Conservation (phyloP, 2,888 invertebrate genomes). For the Melieria omissa region DNA sequence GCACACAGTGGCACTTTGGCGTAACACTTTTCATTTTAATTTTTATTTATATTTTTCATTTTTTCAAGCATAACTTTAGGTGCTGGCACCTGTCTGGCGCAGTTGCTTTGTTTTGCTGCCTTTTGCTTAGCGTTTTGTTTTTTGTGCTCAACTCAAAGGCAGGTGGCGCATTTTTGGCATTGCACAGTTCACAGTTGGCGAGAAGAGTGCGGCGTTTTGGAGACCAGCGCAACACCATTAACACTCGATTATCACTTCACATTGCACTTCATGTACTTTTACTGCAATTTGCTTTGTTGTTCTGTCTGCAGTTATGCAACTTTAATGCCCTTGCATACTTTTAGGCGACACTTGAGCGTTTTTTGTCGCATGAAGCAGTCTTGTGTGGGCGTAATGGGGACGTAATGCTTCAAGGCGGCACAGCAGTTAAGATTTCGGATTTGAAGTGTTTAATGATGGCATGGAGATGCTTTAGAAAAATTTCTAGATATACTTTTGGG, state of each 20-base stretch:
- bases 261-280: constrained; percentile 5
- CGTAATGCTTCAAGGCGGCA: too few relatives aligned
- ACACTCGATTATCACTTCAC: constrained; percentile 37
- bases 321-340: not conserved
- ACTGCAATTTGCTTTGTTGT: not conserved
- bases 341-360: not conserved
- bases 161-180: too few relatives aligned
- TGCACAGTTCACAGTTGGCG: constrained; percentile 2
- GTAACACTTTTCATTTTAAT: not conserved
- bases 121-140: not conserved
- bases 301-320: not conserved
- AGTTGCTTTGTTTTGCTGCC: not conserved
- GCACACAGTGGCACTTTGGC: not conserved
- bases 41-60: constrained; percentile 2
- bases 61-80: constrained; percentile 17
- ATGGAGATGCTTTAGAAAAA: too few relatives aligned
- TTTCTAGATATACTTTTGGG: too few relatives aligned
- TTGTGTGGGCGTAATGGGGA: too few relatives aligned
- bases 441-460: too few relatives aligned
- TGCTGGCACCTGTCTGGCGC: constrained; percentile 6
- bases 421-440: too few relatives aligned
- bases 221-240: constrained; percentile 6
- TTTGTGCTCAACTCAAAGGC: not conserved
- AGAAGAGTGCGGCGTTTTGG: constrained; percentile 11
- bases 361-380: too few relatives aligned